Evolutionary conservation across 2,797 vertebrate genomes (phyloP), one percentile per base, ranked within the genome.

Genomic region (Atherinosoma microstoma): DNA sequence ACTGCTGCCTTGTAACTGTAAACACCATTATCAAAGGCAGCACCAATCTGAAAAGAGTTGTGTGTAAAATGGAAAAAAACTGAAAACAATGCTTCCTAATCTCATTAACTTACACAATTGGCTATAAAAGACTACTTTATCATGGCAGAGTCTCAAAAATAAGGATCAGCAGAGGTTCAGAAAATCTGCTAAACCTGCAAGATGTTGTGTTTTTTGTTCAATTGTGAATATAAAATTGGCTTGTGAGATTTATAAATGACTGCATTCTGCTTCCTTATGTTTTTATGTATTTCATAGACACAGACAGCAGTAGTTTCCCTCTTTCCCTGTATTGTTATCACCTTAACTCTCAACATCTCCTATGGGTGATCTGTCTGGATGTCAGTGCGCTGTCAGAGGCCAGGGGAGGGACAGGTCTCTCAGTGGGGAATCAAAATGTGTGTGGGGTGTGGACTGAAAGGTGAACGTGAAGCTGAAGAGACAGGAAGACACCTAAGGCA

Each of bases 341-440:
- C 56, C 38, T 63, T 80, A 59, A 70, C 76, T 82, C 73, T 78
- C 75, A 74, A 53, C 1, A 0, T 38, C 69, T 76, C 84, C 77
- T 77, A 54, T 49, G 38, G 75, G 47, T 63, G 79, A 63, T 32
- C 69, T 13, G 58, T 70, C 68, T 72, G 75, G 79, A 78, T 85
- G 85, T 85, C 88, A 75, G 67, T 42, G 67, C 3, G 16, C 75
- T 85, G 84, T 86, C 82, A 84, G 65, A 78, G 82, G 84, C 73
- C 84, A 71, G 22, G 30, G 70, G 58, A 73, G 61, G 66, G 70
- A 38, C 47, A 1, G 53, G 15, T 56, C 16, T 67, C 79, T 76
- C 79, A 45, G 70, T 12, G 29, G 53, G 73, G 59, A 80, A 53
- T 57, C 40, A 32, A 57, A 73, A 63, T 70, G 36, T 30, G 27